Conservation (phyloP, 2,113 vertebrate species). For the Nerophis ophidion region DNA sequence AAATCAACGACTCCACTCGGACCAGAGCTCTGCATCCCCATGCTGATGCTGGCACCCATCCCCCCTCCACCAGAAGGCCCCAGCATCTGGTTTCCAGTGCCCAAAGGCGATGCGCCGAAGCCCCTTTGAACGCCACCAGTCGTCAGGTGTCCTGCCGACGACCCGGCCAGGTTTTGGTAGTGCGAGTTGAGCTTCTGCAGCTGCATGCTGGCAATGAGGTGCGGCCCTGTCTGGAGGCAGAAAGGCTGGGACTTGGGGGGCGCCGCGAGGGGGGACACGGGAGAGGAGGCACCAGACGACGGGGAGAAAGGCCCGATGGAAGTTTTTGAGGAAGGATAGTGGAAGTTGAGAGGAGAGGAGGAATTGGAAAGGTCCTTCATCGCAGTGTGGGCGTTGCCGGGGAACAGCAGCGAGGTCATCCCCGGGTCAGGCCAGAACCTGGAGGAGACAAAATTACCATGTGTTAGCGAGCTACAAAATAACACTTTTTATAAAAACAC, state of each 20-base stretch:
- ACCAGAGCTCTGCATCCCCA: constrained; percentile 37
- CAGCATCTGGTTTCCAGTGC: constrained; percentile 42
- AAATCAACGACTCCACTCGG: constrained; percentile 70
- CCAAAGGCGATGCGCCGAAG: constrained; percentile 23
- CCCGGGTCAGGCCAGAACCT: constrained; percentile 52
- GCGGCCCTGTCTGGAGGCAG: constrained; percentile 65
- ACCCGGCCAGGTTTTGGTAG: constrained; percentile 64
- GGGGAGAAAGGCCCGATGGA: constrained; percentile 55
- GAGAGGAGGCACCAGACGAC: constrained; percentile 43
- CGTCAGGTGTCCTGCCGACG: constrained; percentile 15
- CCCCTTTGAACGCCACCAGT: constrained; percentile 46
- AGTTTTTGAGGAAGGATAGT: constrained; percentile 64
- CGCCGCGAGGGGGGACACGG: constrained; percentile 45
- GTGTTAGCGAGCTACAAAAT: neutral
- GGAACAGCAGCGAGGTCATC: constrained; percentile 67
- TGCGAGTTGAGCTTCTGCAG: constrained; percentile 82
- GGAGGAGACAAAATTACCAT: neutral
- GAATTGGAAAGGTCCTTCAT: constrained; percentile 72
- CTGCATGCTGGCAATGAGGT: constrained; percentile 77
- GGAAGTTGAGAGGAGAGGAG: constrained; percentile 61
- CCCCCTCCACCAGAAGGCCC: constrained; percentile 33
- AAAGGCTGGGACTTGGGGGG: constrained; percentile 69
- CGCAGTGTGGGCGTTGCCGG: constrained; percentile 42
- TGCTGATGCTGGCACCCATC: constrained; percentile 27
- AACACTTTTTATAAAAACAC: no score